A percentile compares a stretch with the other conserved stretches of the same genome.
Conservation (phyloP, 2,113 vertebrate species). For the Microtus oregoni region DNA sequence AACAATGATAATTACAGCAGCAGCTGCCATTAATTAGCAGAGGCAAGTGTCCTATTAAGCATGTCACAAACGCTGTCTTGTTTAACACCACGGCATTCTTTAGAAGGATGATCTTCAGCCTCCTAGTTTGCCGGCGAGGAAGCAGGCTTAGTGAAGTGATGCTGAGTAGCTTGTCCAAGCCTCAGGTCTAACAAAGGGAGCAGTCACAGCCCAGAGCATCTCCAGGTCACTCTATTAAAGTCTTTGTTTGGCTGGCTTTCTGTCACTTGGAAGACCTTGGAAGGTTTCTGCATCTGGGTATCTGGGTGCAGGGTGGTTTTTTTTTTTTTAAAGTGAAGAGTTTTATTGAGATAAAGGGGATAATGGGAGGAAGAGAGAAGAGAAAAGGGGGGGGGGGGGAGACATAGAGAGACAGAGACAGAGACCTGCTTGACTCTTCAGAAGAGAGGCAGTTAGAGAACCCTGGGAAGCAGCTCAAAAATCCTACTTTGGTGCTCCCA, state of each 20-base stretch:
- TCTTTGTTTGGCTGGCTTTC: not conserved
- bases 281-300: not conserved
- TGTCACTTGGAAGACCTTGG: not conserved
- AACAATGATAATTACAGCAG: not conserved
- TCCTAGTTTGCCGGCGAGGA: conserved; percentile 23
- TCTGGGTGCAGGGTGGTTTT: no score
- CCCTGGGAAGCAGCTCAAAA: not conserved
- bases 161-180: not conserved
- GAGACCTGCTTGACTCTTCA: no score
- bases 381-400: no score
- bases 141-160: not conserved
- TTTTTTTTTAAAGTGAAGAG: no score
- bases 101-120: not conserved
- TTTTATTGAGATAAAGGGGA: no score
- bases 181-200: not conserved
- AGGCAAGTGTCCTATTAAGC: conserved; percentile 13
- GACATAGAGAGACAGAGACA: no score
- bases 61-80: not conserved
- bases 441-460: no score
- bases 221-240: not conserved
- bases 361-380: no score
- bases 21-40: conserved; percentile 6
- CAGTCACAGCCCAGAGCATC: not conserved
- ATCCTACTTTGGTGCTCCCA: not conserved
- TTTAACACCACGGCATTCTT: not conserved